phyloP scores from a whole-genome alignment of 1,140 invertebrate genomes.

The Achroia grisella region DNA sequence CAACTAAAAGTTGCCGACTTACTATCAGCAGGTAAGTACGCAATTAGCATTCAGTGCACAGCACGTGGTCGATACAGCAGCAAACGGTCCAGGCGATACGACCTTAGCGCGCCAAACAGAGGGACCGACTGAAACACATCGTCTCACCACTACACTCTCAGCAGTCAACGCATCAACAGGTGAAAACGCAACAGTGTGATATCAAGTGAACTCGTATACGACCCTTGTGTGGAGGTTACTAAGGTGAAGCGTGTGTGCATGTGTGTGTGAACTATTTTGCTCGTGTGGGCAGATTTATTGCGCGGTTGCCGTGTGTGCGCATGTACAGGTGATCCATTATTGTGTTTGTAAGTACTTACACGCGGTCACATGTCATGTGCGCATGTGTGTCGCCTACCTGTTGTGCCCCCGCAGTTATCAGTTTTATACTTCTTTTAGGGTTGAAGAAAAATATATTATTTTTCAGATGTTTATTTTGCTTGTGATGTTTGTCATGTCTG shows the following conservation, averaged over 20 bases:
- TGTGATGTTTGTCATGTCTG: not conserved
- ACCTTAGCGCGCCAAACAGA: conserved; percentile 53
- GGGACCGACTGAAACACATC: conserved; percentile 45
- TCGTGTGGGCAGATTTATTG: conserved; percentile 62
- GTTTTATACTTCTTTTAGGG: conserved; percentile 61
- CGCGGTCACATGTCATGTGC: conserved; percentile 56
- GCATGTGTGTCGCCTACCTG: conserved; percentile 56
- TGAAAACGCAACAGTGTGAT: conserved; percentile 65
- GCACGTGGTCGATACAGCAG: conserved; percentile 13
- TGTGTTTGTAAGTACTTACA: conserved; percentile 32
- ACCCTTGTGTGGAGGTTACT: conserved; percentile 56
- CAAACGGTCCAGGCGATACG: conserved; percentile 15
- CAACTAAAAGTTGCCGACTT: conserved; percentile 42
- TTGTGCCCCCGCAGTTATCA: conserved; percentile 61
- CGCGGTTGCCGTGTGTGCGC: conserved; percentile 31
- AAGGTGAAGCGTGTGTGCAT: conserved; percentile 32
- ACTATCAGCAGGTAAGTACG: conserved; percentile 32
- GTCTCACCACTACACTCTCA: conserved; percentile 52
- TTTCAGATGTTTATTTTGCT: conserved; percentile 37
- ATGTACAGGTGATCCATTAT: conserved; percentile 52
- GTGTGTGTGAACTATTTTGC: conserved; percentile 65
- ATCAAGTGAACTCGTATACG: conserved; percentile 44
- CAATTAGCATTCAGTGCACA: conserved; percentile 32
- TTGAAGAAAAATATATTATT: conserved; percentile 48
- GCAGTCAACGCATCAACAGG: conserved; percentile 55